Percentiles rank a stretch among this genome's conserved stretches.
Evolutionary conservation across 2,888 invertebrate genomes (phyloP).

Genomic region (Choristoneura rosaceana): DNA sequence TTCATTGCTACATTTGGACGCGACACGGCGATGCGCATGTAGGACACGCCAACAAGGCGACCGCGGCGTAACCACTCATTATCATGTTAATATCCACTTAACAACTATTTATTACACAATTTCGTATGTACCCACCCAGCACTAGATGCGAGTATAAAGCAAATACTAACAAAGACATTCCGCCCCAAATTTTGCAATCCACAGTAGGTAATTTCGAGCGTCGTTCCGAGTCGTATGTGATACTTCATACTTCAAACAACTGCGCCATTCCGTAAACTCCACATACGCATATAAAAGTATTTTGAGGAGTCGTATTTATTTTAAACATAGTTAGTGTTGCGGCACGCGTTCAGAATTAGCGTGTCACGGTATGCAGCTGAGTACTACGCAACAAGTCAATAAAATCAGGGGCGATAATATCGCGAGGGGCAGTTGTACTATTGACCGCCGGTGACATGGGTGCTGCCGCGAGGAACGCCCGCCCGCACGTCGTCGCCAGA

Average conservation of each 20-base stretch:
- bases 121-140: not conserved
- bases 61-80: conserved; percentile 42
- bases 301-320: conserved; percentile 62
- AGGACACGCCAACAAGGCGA: conserved; percentile 54
- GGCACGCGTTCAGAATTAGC: conserved; percentile 70
- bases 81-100: conserved; percentile 39
- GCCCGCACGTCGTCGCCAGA: conserved; percentile 80
- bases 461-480: conserved; percentile 78
- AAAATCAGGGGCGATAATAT: conserved; percentile 72
- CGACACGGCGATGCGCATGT: conserved; percentile 61
- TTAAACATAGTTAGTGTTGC: conserved; percentile 68
- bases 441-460: conserved; percentile 80
- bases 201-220: conserved; percentile 16
- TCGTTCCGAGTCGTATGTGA: conserved; percentile 14
- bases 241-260: conserved; percentile 49
- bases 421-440: conserved; percentile 68
- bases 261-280: conserved; percentile 55
- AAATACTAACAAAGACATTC: not conserved
- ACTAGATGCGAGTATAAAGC: not conserved
- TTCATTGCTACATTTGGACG: conserved; percentile 53
- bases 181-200: conserved; percentile 15
- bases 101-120: conserved; percentile 34
- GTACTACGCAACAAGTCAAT: conserved; percentile 76
- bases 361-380: conserved; percentile 66
- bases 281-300: conserved; percentile 62